A percentile compares a stretch with the other conserved stretches of the same genome.
Evolutionary conservation across 1,140 invertebrate species (phyloP).

Genomic region (Cardiocondyla obscurior): DNA sequence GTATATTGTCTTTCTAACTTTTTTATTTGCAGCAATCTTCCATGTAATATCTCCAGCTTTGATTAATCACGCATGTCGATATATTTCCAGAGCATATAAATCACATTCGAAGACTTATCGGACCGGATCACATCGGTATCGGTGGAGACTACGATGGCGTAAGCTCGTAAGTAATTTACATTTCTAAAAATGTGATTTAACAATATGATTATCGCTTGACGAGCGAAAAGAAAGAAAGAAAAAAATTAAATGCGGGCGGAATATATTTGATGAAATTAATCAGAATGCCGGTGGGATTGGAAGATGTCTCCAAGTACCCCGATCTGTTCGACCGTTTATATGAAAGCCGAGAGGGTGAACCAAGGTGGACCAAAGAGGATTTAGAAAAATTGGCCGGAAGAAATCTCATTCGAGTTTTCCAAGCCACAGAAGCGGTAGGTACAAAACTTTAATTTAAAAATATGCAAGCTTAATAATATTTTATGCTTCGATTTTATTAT

Average conservation of each 20-base stretch:
- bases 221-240: conserved; percentile 20
- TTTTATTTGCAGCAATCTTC: too few species aligned
- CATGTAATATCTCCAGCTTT: background rate
- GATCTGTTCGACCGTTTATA: conserved; percentile 86
- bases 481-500: too few species aligned
- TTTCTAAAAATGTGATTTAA: background rate
- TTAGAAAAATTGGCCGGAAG: conserved; percentile 88
- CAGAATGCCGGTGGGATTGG: conserved; percentile 86
- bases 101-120: conserved; percentile 85
- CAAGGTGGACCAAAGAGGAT: conserved; percentile 87
- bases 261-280: conserved; percentile 61
- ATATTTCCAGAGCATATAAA: conserved; percentile 87
- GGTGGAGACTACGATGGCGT: conserved; percentile 86
- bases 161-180: conserved; percentile 79
- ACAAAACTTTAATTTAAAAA: conserved; percentile 22
- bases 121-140: conserved; percentile 85
- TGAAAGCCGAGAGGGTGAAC: conserved; percentile 76
- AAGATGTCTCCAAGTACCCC: conserved; percentile 89
- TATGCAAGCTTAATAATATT: background rate
- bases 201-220: background rate
- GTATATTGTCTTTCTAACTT: conserved; percentile 50
- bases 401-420: conserved; percentile 89
- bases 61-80: background rate
- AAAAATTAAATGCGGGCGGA: conserved; percentile 36
- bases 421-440: conserved; percentile 87